Conservation (phyloP, 1,140 invertebrate genomes). For the Zaprionus vittiger region DNA sequence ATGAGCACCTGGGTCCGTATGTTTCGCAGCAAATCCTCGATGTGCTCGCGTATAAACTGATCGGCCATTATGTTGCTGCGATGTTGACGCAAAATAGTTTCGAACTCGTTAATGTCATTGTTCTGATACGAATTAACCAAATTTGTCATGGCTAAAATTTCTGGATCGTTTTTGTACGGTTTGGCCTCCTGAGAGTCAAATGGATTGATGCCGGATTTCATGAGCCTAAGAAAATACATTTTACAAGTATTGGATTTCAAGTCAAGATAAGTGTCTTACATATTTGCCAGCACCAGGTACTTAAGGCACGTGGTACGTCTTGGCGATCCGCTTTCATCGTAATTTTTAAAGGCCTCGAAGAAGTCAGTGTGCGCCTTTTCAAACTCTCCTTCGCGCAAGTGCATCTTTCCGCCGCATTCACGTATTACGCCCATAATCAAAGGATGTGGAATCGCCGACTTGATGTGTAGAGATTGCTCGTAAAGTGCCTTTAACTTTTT, state of each 20-base stretch:
- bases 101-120: constrained; percentile 99
- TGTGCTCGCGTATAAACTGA: constrained; percentile 99
- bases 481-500: constrained; percentile 99
- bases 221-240: constrained; percentile 88
- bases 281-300: constrained; percentile 99
- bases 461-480: constrained; percentile 99
- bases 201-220: constrained; percentile 99
- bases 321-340: constrained; percentile 99
- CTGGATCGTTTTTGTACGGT: constrained; percentile 99
- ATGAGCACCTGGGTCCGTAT: constrained; percentile 99
- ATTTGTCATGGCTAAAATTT: constrained; percentile 99
- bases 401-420: constrained; percentile 99
- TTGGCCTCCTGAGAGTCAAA: constrained; percentile 99
- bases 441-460: constrained; percentile 99
- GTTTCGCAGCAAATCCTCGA: constrained; percentile 98
- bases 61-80: constrained; percentile 99
- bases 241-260: not conserved
- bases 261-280: constrained; percentile 86
- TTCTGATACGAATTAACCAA: constrained; percentile 99
- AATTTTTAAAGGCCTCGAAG: constrained; percentile 99
- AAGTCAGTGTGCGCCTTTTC: constrained; percentile 99
- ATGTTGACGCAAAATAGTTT: constrained; percentile 97
- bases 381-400: constrained; percentile 98
- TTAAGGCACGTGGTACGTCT: constrained; percentile 98
- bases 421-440: constrained; percentile 99